Base-by-base conservation (phyloP, 2,888 invertebrate species). In the Ophonus ardosiacus region DNA sequence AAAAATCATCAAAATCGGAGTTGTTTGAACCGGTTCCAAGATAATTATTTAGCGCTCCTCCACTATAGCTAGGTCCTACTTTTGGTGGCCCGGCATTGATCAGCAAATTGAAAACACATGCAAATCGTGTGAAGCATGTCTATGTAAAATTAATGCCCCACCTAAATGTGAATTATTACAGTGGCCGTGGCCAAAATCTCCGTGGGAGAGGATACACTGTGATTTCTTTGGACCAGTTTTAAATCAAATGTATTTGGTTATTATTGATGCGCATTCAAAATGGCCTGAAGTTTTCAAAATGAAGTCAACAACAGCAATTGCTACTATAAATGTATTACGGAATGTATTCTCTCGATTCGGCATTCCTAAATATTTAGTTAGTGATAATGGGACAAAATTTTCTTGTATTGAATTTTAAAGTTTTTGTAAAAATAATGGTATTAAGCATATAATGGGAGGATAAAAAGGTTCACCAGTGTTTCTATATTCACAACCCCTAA, bases 161-260 rank as follows among this genome's bases (percentile, higher is more conserved):
- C 56, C 56, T 56, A 56, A 56, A 56, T 8, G 56, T 56, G 56
- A 56, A 56, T 15, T 56, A 56, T 56, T 56, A 56, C 56, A 5
- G 56, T 56, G 56, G 4, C 56, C 56, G 56, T 56, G 56, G 56
- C 56, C 56, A 56, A 56, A 56, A 56, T 56, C 56, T 5, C 56
- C 56, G 56, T 56, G 56, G 56, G 56, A 56, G 56, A 56, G 56
- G 56, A 56, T 10, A 56, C 13, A 56, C 56, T 56, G 56, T 56
- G 56, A 56, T 56, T 56, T 56, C n/a, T 56, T 56, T 56, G 56
- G 56, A 56, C 56, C 56, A n/a, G 56, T 56, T 56, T 56, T 15
- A 5, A 56, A 56, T 56, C 56, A 56, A 56, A 56, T 56, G 56
- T 10, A 56, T 56, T 56, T 56, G 4, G 56, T 56, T 10, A 56